A percentile compares a stretch with the other conserved stretches of the same genome.
Conservation (phyloP, 2,113 vertebrate species). For the Hypanus sabinus region DNA sequence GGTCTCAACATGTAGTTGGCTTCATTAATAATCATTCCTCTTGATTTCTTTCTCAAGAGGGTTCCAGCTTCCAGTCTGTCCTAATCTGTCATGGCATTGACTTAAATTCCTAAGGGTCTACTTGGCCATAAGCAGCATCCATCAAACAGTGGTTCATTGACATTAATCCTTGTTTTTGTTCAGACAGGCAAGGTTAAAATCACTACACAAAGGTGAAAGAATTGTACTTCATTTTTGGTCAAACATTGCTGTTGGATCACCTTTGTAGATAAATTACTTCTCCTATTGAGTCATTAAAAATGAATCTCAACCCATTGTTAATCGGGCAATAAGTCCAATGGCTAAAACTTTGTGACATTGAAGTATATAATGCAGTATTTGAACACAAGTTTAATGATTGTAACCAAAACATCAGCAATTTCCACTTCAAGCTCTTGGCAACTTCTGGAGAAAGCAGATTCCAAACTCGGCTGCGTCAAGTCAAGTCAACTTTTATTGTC, state of each 20-base stretch:
- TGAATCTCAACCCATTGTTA: background rate
- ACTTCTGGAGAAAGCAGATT: no score
- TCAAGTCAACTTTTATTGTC: no score
- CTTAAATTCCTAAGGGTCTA: background rate
- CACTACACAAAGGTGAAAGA: background rate
- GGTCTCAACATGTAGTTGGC: background rate
- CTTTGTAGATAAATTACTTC: background rate
- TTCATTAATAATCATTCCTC: conserved; percentile 31
- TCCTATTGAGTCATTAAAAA: conserved; percentile 5
- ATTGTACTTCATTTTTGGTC: background rate
- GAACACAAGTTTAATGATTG: no score
- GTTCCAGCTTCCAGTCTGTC: conserved; percentile 18
- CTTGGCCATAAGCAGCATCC: background rate
- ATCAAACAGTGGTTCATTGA: conserved; percentile 5
- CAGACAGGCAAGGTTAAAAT: conserved; percentile 22
- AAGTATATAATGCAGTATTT: background rate
- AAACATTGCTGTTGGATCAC: background rate
- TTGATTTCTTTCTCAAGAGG: conserved; percentile 14
- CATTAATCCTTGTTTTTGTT: conserved; percentile 24
- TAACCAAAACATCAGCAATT: no score
- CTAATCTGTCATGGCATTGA: conserved; percentile 29
- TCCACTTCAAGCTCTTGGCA: no score
- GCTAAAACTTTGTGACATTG: background rate
- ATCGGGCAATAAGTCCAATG: background rate
- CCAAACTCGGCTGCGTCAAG: no score